Conservation (phyloP, 2,797 vertebrate genomes). For the Diplodus puntazzo region DNA sequence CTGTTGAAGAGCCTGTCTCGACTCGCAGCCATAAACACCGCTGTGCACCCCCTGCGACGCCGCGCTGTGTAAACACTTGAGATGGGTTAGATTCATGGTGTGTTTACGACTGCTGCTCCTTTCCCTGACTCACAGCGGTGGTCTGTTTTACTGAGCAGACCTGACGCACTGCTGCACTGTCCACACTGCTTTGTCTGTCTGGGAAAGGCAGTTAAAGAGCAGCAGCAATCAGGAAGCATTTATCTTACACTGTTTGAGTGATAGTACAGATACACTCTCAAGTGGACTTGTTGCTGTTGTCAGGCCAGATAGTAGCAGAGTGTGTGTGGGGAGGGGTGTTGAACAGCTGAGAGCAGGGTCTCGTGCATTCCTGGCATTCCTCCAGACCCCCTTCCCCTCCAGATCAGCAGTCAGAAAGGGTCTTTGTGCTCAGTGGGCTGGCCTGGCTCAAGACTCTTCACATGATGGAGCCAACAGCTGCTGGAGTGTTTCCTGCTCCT, state of each 20-base stretch:
- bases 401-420: constrained; percentile 70
- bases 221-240: constrained; percentile 31
- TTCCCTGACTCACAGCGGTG: not conserved
- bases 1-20: constrained; percentile 64
- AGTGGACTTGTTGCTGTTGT: constrained; percentile 48
- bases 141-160: constrained; percentile 34
- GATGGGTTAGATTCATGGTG: constrained; percentile 10
- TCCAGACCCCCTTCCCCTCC: constrained; percentile 68
- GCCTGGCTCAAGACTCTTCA: constrained; percentile 49
- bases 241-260: constrained; percentile 42
- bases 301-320: constrained; percentile 49
- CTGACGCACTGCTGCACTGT: constrained; percentile 27
- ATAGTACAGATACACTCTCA: constrained; percentile 36
- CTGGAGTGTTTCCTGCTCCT: constrained; percentile 57
- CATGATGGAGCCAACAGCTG: constrained; percentile 84
- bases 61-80: constrained; percentile 48
- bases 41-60: constrained; percentile 9
- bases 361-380: constrained; percentile 83
- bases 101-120: constrained; percentile 24
- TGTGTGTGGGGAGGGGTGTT: constrained; percentile 30
- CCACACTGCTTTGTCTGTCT: constrained; percentile 4
- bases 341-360: constrained; percentile 83
- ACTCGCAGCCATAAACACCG: constrained; percentile 51
- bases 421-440: constrained; percentile 78
- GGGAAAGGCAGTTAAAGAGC: constrained; percentile 19